Evolutionary conservation across 1,140 invertebrate species (phyloP), one percentile per base, ranked within the genome.

Genomic region (Aphelinus atriplicis): DNA sequence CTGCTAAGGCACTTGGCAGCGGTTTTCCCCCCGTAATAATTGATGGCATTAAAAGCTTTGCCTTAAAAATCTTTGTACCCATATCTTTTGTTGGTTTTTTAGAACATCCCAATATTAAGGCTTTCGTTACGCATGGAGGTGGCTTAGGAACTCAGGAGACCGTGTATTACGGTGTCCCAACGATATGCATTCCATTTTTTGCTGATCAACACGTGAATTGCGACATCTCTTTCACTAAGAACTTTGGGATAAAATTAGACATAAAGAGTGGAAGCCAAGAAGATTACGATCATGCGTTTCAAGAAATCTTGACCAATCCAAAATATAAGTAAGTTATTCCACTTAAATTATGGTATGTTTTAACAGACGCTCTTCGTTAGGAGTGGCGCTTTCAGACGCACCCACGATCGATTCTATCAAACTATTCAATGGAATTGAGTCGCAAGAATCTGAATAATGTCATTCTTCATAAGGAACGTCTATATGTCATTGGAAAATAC

Each of bases 91-190:
- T 26, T 26, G 51, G 48, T 63, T 75, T 56, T 81, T 57, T 82
- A 92, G 92, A 86, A 73, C 93, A 95, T 85, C 90, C 90, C 10
- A 93, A 93, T 81, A 90, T 91, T 0, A 86, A 90, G 72, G 90
- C 89, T 0, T 94, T 94, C 76, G 88, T 94, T 69, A 91, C 92
- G 0, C 93, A 95, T 80, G 91, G 90, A 57, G 94, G 93, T 0
- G 89, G 93, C 57, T 89, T 93, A 80, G 91, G 93, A 62, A 91
- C 90, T 2, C 91, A 91, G 51, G 94, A 95, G 84, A 90, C 92
- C 3, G 89, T 93, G 50, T 91, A 92, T 78, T 92, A 90, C 79
- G 92, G 90, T 42, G 92, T 94, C 6, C 93, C 94, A 0, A 88
- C 93, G 10, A 83, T 95, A 1, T 89, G 90, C 6, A 91, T 94